Percentiles rank a stretch among this genome's conserved stretches.
Evolutionary conservation across 2,113 vertebrate genomes (phyloP).

Genomic region (Danionella cerebrum): DNA sequence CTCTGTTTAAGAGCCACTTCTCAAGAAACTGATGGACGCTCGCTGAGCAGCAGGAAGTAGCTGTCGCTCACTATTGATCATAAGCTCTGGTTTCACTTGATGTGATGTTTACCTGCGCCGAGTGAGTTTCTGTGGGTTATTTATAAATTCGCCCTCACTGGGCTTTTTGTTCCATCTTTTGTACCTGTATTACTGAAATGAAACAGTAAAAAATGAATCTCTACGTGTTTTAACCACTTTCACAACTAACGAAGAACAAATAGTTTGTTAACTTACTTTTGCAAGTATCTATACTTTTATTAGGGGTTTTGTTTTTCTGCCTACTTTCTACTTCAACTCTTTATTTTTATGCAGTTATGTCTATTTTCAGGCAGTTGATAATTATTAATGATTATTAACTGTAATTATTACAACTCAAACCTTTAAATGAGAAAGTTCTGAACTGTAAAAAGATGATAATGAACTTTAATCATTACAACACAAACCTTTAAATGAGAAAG

Average conservation of each 20-base stretch:
- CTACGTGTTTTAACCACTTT: too few species aligned
- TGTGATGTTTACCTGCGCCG: background rate
- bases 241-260: too few species aligned
- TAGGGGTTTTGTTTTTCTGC: too few species aligned
- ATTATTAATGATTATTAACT: constrained; percentile 20
- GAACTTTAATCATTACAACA: too few species aligned
- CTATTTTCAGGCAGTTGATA: constrained; percentile 15
- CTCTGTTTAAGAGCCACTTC: background rate
- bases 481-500: too few species aligned
- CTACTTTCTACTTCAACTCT: background rate
- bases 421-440: too few species aligned
- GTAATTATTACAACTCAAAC: too few species aligned
- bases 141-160: background rate
- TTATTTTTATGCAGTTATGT: background rate
- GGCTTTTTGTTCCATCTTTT: background rate
- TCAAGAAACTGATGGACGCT: background rate
- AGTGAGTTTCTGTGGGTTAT: background rate
- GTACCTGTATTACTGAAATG: too few species aligned
- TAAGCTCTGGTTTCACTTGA: background rate
- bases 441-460: too few species aligned
- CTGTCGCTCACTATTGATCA: background rate
- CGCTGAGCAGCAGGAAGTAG: background rate
- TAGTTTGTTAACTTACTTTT: too few species aligned
- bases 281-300: too few species aligned
- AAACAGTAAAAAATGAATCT: too few species aligned